phyloP scores from a whole-genome alignment of 1,140 invertebrate genomes.

The Bombus sibiricus region DNA sequence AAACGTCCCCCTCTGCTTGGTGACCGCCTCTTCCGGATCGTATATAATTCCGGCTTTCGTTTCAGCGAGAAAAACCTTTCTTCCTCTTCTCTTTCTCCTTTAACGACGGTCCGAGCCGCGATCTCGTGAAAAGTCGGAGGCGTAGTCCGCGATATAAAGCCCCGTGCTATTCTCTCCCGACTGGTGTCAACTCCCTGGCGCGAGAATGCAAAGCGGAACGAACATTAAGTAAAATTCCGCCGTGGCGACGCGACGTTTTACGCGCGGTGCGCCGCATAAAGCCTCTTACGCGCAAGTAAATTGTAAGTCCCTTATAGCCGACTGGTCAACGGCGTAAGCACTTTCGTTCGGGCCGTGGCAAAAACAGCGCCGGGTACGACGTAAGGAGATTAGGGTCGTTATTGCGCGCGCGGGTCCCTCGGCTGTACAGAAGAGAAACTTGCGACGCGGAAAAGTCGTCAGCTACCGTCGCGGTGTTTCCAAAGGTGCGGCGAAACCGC shows the following conservation, averaged over 20 bases:
- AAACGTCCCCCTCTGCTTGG: background rate
- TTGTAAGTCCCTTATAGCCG: constrained; percentile 71
- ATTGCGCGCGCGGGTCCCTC: constrained; percentile 56
- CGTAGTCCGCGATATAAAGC: constrained; percentile 57
- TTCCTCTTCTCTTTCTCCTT: too few relatives aligned
- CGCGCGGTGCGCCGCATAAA: constrained; percentile 66
- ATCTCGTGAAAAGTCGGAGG: constrained; percentile 34
- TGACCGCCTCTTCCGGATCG: constrained; percentile 30
- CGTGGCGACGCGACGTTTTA: constrained; percentile 64
- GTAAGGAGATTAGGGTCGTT: constrained; percentile 72
- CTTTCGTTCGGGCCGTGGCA: constrained; percentile 64
- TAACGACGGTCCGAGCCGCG: background rate
- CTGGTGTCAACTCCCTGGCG: background rate
- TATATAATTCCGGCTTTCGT: constrained; percentile 30
- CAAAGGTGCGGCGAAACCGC: constrained; percentile 20
- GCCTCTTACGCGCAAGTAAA: constrained; percentile 73
- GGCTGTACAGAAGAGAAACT: constrained; percentile 58
- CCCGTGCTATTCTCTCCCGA: constrained; percentile 20
- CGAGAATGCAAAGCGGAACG: constrained; percentile 63
- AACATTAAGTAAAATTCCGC: constrained; percentile 63
- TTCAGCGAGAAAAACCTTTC: background rate
- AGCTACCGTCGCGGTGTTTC: constrained; percentile 4
- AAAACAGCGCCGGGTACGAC: constrained; percentile 61
- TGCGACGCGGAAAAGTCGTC: constrained; percentile 58
- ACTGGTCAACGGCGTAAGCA: constrained; percentile 71